Evolutionary conservation across 2,113 vertebrate genomes (phyloP), one percentile per base, ranked within the genome.

Genomic region (Albula goreensis): DNA sequence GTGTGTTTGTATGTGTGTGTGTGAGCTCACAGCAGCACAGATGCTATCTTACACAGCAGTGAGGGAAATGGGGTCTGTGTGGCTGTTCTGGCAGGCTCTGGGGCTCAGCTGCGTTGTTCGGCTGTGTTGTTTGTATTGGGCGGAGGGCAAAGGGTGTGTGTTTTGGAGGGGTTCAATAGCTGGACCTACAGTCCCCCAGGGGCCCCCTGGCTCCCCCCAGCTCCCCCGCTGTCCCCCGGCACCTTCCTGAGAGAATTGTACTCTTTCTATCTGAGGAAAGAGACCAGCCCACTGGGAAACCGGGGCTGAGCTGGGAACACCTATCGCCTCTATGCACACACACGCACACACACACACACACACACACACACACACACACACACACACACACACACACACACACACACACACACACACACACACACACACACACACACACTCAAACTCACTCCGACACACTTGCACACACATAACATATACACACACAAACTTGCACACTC

Each of bases 221-320:
- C 90, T 92, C 90, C 48, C 81, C 60, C 92, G 89, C 89, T 89
- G 89, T 89, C 92, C 91, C 87, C 89, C 91, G 86, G 89, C 89
- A 91, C 93, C 92, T 96, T 96, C 94, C 95, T 95, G 95, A 94
- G 92, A 91, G 92, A 91, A 96, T 96, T 95, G 94, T 94, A 91
- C 90, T 91, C 91, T 93, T 96, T 96, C 93, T 96, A 96, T 96
- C 94, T 95, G 91, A 96, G 95, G 95, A 96, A 96, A 94, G 93
- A 91, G 94, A 91, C 93, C 92, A 93, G 89, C 95, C 95, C 95
- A 91, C 74, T 89, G 92, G 92, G 93, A 95, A 95, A 92, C 83
- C 83, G 88, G 90, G 91, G 89, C 90, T 89, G 90, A 89, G 88
- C 87, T 90, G 87, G 92, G 86, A 90, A 92, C 90, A 91, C 88